These are phyloP conservation scores for Tinamus guttatus DNA, from an alignment of 2,113 vertebrate species.

Conservation along the genomic window DNA sequence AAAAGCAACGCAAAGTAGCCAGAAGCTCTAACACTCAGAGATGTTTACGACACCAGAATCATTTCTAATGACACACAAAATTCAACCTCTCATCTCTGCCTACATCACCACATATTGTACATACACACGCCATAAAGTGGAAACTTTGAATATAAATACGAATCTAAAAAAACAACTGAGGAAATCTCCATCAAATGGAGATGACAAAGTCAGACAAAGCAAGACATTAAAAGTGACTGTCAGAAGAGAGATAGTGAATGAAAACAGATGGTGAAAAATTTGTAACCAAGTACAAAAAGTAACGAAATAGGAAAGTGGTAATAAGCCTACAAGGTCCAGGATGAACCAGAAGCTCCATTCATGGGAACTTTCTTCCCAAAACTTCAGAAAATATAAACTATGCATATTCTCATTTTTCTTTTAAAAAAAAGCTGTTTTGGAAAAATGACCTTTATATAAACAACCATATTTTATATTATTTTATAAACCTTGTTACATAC, in stretches of 20 bases:
- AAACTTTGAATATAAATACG: not conserved
- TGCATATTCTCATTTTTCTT: rapidly evolving
- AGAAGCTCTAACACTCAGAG: not conserved
- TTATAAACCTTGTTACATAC: not conserved
- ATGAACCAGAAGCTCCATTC: not conserved
- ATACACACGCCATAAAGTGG: not conserved
- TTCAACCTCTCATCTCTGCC: not conserved
- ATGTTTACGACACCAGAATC: not conserved
- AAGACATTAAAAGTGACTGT: not conserved
- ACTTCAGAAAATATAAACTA: not conserved
- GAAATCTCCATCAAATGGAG: not conserved
- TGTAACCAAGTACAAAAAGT: not conserved
- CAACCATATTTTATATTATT: not conserved
- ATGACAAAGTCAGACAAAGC: not conserved
- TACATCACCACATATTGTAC: not conserved
- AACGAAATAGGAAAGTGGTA: not conserved
- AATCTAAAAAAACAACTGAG: not conserved
- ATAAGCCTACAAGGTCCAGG: not conserved
- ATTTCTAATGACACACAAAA: not conserved
- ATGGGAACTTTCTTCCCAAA: not conserved
- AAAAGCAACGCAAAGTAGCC: not conserved
- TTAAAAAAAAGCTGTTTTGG: rapidly evolving
- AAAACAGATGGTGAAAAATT: not conserved
- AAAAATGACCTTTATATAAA: not conserved
- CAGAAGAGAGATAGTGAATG: not conserved